A percentile compares a stretch with the other conserved stretches of the same genome.
Conservation (phyloP, 2,113 vertebrate species). For the Anhinga rufa region DNA sequence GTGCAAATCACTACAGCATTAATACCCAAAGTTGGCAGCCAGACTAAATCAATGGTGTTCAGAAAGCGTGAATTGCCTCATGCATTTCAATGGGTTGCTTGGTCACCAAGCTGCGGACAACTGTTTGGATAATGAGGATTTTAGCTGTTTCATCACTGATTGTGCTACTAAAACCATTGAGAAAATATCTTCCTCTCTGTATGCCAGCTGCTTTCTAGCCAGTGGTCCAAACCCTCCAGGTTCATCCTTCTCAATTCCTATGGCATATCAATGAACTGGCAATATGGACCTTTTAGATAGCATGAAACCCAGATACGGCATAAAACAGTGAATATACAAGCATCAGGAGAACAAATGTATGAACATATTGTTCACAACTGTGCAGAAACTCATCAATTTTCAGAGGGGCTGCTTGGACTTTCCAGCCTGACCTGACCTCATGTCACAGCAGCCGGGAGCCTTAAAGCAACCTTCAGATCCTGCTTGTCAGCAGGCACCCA, state of each 20-base stretch:
- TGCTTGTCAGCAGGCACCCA: background rate
- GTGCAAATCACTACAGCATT: background rate
- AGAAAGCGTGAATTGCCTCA: background rate
- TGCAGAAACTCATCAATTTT: background rate
- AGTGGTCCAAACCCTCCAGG: background rate
- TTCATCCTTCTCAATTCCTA: background rate
- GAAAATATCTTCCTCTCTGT: background rate
- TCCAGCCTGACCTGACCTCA: background rate
- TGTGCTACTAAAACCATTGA: background rate
- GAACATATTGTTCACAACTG: background rate
- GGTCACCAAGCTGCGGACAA: background rate
- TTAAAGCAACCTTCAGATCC: background rate
- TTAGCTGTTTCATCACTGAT: background rate
- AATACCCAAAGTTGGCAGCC: background rate
- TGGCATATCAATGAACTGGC: accelerated
- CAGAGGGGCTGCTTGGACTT: background rate
- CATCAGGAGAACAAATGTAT: background rate
- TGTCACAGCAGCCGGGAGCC: background rate
- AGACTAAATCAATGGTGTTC: background rate
- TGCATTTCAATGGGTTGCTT: background rate
- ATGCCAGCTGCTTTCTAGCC: background rate
- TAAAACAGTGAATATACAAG: background rate
- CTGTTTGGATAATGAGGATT: background rate
- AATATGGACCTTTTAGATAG: background rate
- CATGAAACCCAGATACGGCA: background rate